Evolutionary conservation across 2,888 invertebrate species (phyloP), one percentile per base, ranked within the genome.

Genomic region (Tachina lurida): DNA sequence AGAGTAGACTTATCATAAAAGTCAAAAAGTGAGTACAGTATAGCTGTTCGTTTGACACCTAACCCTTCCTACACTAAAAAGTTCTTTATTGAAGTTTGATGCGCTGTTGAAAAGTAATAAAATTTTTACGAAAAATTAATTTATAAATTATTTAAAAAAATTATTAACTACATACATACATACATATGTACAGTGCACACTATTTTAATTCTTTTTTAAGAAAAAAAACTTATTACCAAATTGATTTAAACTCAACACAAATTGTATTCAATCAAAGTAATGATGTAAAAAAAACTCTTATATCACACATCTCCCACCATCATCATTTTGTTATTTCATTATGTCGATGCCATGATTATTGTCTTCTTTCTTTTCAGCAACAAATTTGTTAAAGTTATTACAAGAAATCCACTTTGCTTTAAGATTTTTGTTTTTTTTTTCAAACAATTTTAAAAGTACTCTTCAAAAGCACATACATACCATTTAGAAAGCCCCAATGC

Each of bases 281-380:
- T 77, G 67, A 84, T 67, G 31, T 15, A 60, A 15, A 74, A 71
- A 60, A 52, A 47, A 62, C 47, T 86, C 58, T 85, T 85, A 79
- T 79, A 85, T 79, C 78, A 85, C 82, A 82, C 71, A 71, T 75
- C 82, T 84, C 80, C 78, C 78, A 78, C 68, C 77, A 82, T 62
- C 73, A 84, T 62, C 10, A 17, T 31, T 78, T 68, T 49, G 22
- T 56, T 49, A 58, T 43, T 70, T 68, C 10, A 13, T 54, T n/a
- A 41, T 17, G 7, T 62, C 5, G 8, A 49, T 70, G 52, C n/a
- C 19, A 13, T 12, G 41, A 19, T 70, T 47, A 1, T 43, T 63
- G 41, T 52, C 43, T 43, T 52, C 13, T 73, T 60, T 17, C 39
- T 73, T 31, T 56, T 43, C n/a, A n/a, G 49, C 70, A 82, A 71